Conservation (phyloP, 2,113 vertebrate genomes). For the Onychorhynchus coronatus region DNA sequence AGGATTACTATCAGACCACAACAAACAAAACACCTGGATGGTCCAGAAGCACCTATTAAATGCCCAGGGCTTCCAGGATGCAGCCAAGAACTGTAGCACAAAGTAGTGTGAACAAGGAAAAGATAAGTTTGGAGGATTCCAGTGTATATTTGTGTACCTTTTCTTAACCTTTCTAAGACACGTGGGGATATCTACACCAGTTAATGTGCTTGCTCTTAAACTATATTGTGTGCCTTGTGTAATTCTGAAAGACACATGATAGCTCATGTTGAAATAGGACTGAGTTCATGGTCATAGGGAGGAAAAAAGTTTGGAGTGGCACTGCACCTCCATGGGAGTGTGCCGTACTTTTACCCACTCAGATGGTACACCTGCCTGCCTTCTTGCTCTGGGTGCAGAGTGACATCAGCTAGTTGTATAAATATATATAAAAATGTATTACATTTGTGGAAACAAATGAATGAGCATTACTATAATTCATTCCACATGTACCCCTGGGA, state of each 20-base stretch:
- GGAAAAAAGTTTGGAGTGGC: background rate
- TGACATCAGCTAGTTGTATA: background rate
- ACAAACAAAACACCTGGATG: background rate
- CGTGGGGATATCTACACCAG: accelerated
- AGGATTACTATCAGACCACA: background rate
- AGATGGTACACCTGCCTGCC: background rate
- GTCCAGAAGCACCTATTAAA: background rate
- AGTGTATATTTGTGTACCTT: background rate
- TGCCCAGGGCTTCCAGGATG: background rate
- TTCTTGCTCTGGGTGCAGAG: background rate
- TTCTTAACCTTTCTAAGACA: background rate
- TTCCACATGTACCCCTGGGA: background rate
- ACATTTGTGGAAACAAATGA: background rate
- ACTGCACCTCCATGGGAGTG: accelerated
- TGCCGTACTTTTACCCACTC: background rate
- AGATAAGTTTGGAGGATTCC: background rate
- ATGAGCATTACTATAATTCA: background rate
- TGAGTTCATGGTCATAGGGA: background rate
- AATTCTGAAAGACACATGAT: background rate
- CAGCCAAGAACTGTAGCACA: background rate
- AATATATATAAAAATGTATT: background rate
- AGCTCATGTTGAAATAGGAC: background rate
- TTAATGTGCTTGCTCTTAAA: background rate
- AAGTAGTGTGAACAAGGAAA: background rate
- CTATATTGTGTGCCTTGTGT: background rate